phyloP scores from a whole-genome alignment of 2,797 vertebrate species.

The Coranthus polyacanthus region DNA sequence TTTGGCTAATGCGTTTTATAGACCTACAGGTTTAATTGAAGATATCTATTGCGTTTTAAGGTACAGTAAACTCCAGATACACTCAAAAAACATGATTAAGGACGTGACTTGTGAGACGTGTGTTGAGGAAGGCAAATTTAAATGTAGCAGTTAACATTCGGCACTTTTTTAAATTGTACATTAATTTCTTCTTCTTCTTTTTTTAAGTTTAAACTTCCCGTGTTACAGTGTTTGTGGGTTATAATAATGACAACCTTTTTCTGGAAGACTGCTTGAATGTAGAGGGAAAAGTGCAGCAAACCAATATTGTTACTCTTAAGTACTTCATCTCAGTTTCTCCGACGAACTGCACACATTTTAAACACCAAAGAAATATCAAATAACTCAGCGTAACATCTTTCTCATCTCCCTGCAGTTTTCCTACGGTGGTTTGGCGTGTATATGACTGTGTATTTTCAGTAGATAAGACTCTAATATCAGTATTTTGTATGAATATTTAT shows the following conservation, averaged over 20 bases:
- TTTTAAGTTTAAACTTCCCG: slow-evolving; percentile 39
- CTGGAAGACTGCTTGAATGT: slow-evolving; percentile 87
- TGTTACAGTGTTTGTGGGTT: slow-evolving; percentile 29
- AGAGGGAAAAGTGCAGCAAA: slow-evolving; percentile 66
- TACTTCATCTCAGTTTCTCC: slow-evolving; percentile 63
- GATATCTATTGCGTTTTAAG: slow-evolving; percentile 30
- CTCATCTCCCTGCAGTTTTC: slow-evolving; percentile 42
- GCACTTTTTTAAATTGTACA: slow-evolving; percentile 77
- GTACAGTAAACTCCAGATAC: slow-evolving; percentile 8
- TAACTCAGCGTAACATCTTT: slow-evolving; percentile 19
- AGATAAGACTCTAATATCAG: slow-evolving; percentile 70
- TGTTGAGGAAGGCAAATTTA: slow-evolving; percentile 57
- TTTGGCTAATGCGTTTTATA: slow-evolving; percentile 36
- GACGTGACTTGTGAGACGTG: slow-evolving; percentile 10
- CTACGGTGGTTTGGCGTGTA: slow-evolving; percentile 57
- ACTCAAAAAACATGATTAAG: slow-evolving; percentile 19
- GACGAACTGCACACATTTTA: slow-evolving; percentile 30
- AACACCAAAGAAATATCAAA: slow-evolving; percentile 15
- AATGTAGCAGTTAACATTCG: slow-evolving; percentile 83
- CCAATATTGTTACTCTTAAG: slow-evolving; percentile 49
- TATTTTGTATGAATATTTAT: slow-evolving; percentile 79
- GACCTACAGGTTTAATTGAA: slow-evolving; percentile 39
- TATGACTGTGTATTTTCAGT: slow-evolving; percentile 77
- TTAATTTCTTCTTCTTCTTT: slow-evolving; percentile 49
- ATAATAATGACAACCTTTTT: slow-evolving; percentile 51